Evolutionary conservation across 2,888 invertebrate genomes (phyloP).

Genomic region (Formica aserva): DNA sequence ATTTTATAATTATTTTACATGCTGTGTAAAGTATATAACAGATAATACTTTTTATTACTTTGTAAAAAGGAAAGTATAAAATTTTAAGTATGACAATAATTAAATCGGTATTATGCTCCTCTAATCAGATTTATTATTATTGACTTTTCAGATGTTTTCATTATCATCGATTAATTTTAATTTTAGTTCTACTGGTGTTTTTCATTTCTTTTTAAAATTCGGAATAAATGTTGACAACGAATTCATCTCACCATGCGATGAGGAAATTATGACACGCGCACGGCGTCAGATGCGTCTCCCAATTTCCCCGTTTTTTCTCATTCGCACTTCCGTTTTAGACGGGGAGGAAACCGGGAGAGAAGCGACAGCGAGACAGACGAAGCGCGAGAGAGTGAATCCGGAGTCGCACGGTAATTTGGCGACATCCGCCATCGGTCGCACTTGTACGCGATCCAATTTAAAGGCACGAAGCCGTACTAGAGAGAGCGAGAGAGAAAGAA

Average conservation of each 20-base stretch:
- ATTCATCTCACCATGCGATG: not conserved
- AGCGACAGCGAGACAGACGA: slow-evolving; percentile 51
- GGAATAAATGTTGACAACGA: not conserved
- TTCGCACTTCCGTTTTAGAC: slow-evolving; percentile 69
- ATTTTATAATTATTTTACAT: not conserved
- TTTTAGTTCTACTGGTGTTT: not conserved
- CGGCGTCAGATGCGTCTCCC: not conserved
- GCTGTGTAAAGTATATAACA: not conserved
- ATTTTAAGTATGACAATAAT: not conserved
- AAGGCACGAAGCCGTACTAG: slow-evolving; percentile 81
- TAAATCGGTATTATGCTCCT: not conserved
- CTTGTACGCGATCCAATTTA: slow-evolving; percentile 85
- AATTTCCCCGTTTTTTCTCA: slow-evolving; percentile 65
- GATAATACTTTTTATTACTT: not conserved
- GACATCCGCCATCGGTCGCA: slow-evolving; percentile 84
- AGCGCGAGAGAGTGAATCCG: slow-evolving; percentile 73
- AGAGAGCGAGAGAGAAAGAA: slow-evolving; percentile 38
- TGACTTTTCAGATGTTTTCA: not conserved
- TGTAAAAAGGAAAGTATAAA: not conserved
- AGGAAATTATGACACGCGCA: not conserved
- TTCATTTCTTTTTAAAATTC: not conserved
- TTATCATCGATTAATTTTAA: slow-evolving; percentile 2
- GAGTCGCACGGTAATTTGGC: slow-evolving; percentile 85
- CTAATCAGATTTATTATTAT: not conserved
- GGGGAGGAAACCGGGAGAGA: slow-evolving; percentile 28